These are phyloP conservation scores for Sturmia bella DNA, from an alignment of 2,888 invertebrate species.

Conservation along the genomic window DNA sequence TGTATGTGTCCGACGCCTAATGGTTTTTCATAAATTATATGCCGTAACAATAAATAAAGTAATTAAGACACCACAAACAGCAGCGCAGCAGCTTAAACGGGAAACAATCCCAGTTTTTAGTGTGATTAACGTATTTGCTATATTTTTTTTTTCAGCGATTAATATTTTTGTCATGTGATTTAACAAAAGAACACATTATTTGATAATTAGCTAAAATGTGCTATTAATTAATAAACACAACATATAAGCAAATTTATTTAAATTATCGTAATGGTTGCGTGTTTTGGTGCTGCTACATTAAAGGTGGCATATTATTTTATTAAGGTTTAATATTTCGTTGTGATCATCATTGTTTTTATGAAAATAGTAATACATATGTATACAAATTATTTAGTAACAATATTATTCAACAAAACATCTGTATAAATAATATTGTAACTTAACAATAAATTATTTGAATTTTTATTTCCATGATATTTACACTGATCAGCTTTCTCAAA, in stretches of 20 bases:
- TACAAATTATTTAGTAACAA: slow-evolving; percentile 19
- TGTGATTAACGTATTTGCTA: background rate
- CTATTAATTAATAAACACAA: slow-evolving; percentile 12
- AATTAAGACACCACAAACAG: slow-evolving; percentile 1
- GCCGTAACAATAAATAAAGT: background rate
- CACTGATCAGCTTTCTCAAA: slow-evolving; percentile 14
- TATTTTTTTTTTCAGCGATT: slow-evolving; percentile 3
- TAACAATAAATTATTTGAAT: background rate
- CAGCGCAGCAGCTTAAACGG: too few species aligned
- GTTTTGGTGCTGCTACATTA: background rate
- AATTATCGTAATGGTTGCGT: slow-evolving; percentile 1
- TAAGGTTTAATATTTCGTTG: background rate
- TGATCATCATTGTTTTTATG: background rate
- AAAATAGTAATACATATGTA: background rate
- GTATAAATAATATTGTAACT: slow-evolving; percentile 3
- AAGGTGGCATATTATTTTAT: background rate
- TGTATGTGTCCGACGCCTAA: too few species aligned
- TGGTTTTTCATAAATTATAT: too few species aligned
- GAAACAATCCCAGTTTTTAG: background rate
- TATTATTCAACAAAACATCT: background rate
- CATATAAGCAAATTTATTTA: background rate
- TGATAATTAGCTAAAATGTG: background rate
- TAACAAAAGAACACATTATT: background rate
- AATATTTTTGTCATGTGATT: slow-evolving; percentile 36
- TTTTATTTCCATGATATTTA: background rate